phyloP scores from a whole-genome alignment of 2,797 vertebrate species.

The Erpetoichthys calabaricus region DNA sequence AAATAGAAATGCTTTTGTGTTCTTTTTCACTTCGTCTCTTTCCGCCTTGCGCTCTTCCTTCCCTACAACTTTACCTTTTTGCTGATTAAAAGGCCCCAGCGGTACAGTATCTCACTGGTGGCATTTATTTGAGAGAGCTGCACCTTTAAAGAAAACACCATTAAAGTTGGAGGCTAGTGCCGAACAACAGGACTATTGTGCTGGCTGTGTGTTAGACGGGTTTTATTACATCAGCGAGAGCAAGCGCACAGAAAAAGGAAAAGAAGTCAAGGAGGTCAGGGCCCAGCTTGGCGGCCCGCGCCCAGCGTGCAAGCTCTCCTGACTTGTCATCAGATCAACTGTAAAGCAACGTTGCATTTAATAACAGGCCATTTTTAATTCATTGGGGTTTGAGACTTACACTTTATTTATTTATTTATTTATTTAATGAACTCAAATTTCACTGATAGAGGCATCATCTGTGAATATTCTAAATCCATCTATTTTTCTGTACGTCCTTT shows the following conservation, averaged over 20 bases:
- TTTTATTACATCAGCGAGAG: constrained; percentile 41
- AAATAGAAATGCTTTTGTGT: neutral
- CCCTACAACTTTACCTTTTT: constrained; percentile 20
- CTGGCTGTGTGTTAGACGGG: constrained; percentile 54
- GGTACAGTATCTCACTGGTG: constrained; percentile 33
- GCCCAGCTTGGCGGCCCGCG: constrained; percentile 57
- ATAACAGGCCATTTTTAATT: constrained; percentile 64
- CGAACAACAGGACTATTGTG: constrained; percentile 65
- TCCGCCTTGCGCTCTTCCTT: constrained; percentile 28
- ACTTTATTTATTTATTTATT: neutral
- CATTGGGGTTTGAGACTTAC: constrained; percentile 31
- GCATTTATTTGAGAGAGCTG: constrained; percentile 52
- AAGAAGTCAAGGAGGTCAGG: constrained; percentile 56
- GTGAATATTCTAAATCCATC: too few species aligned
- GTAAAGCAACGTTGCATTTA: constrained; percentile 68
- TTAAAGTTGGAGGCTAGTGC: constrained; percentile 38
- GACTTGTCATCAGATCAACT: constrained; percentile 56
- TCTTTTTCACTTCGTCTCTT: constrained; percentile 27
- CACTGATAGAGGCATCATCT: too few species aligned
- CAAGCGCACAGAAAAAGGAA: constrained; percentile 39
- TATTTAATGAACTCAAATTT: neutral
- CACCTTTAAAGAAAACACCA: constrained; percentile 69
- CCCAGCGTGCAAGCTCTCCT: constrained; percentile 51
- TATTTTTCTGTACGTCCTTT: too few species aligned
- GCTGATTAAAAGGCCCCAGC: constrained; percentile 23